Evolutionary conservation across 2,113 vertebrate species (phyloP), one percentile per base, ranked within the genome.

Genomic region (Hystrix brachyura): DNA sequence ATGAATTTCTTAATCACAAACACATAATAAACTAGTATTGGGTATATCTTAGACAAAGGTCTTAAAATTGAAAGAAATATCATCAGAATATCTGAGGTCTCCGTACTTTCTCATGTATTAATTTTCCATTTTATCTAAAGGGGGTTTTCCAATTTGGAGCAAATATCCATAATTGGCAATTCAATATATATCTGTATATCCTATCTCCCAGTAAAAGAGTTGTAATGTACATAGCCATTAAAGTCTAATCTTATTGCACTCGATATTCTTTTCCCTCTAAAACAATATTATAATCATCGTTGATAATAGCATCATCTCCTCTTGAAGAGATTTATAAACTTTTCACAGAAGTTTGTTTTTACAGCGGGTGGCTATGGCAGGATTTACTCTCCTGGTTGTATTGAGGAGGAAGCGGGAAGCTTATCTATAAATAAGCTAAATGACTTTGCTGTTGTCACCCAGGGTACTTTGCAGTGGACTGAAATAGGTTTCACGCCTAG

Each of bases 81-180:
- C 27, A 82, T 88, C 29, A 78, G 34, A 81, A 71, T 69, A 3
- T 91, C 82, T 96, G 19, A 10, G 83, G 38, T 67, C 83, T 88
- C 2, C 23, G 13, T 78, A 84, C 65, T 94, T 96, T 90, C 78
- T 91, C 29, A 23, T 78, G 14, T 85, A n/a, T 7, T 82, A 92
- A 92, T 86, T 60, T 90, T 34, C 32, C 14, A 43, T 93, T 94
- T 94, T 95, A 80, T 53, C 34, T 90, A 92, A 93, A 38, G 43
- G 65, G 38, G 29, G 59, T 79, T 92, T 94, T 81, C 21, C 21
- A 64, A 18, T 95, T 96, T 65, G 76, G 15, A 27, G 17, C 18
- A 87, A 83, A 94, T 94, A 46, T 65, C 51, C 67, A 85, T 11
- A 95, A 90, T n/a, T 87, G 46, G 2, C 6, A 80, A 69, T 96